Evolutionary conservation across 2,113 vertebrate species (phyloP).

Genomic region (Pangasianodon hypophthalmus): DNA sequence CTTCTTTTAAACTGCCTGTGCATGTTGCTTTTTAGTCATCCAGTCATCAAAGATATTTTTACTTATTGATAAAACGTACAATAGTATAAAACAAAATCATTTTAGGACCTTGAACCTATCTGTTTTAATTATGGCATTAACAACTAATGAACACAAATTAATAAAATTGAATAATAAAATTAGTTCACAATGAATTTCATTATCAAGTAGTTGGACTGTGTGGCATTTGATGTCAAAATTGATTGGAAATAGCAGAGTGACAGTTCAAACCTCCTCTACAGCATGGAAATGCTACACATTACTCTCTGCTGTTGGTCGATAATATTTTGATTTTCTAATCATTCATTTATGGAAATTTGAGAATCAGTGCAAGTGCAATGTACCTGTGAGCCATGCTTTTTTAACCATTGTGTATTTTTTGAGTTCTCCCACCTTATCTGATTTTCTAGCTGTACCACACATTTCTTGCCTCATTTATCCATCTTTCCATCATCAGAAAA

Average conservation of each 20-base stretch:
- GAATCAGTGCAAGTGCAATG: neutral
- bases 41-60: neutral
- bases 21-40: neutral
- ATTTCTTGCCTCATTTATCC: neutral
- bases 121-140: neutral
- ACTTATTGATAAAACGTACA: neutral
- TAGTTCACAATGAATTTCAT: neutral
- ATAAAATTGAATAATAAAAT: neutral
- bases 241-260: neutral
- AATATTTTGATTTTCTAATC: neutral
- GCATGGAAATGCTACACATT: neutral
- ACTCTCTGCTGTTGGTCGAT: neutral
- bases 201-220: neutral
- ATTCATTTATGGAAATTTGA: neutral
- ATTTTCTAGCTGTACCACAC: neutral
- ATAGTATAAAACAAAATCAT: neutral
- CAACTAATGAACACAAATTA: neutral
- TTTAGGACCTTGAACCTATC: neutral
- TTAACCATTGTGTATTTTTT: neutral
- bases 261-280: neutral
- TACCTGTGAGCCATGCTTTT: neutral
- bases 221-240: too few relatives aligned
- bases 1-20: neutral
- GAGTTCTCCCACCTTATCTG: neutral
- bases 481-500: neutral